Evolutionary conservation across 2,888 invertebrate species (phyloP), one percentile per base, ranked within the genome.

Genomic region (Epinotia nisella): DNA sequence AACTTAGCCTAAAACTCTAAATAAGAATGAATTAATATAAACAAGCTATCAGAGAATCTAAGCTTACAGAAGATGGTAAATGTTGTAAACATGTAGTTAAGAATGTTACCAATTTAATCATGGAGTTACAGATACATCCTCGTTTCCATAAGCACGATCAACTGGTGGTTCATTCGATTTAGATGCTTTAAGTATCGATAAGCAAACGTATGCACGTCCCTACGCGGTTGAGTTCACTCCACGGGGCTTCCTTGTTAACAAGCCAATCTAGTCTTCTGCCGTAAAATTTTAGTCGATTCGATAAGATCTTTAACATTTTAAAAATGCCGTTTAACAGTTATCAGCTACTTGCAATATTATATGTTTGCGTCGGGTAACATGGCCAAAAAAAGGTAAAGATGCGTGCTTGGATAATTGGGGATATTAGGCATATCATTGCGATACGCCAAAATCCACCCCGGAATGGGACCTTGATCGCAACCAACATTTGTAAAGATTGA

Each of bases 161-260:
- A 13, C 0, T 15, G 3, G 15, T 45, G 15, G 15, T 45, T 45
- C 15, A 15, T 45, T 15, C 45, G 15, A 45, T 45, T 15, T 15
- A 49, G 5, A 49, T 13, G 15, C 15, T 49, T n/a, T 60, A 53
- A 45, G 11, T 45, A 19, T 64, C 49, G 56, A 70, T 64, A 64
- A 10, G 61, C 29, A 19, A 67, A 11, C 15, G 9, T 39, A 15
- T 29, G 62, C 5, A 11, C 67, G 5, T 17, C 67, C 11, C 67
- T 62, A 51, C 45, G 21, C 19, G 39, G 11, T 53, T 41, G n/a
- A 66, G 45, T 24, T 64, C 56, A 49, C 72, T 41, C 66, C 35
- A 53, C 72, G 72, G 72, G 72, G 72, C 61, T 72, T 72, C 72
- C 72, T 72, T 68, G 72, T 72, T 72, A 72, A 72, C 72, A 72